Percentiles rank a stretch among this genome's conserved stretches.
phyloP scores from a whole-genome alignment of 2,113 vertebrate species.

The Clupea harengus region DNA sequence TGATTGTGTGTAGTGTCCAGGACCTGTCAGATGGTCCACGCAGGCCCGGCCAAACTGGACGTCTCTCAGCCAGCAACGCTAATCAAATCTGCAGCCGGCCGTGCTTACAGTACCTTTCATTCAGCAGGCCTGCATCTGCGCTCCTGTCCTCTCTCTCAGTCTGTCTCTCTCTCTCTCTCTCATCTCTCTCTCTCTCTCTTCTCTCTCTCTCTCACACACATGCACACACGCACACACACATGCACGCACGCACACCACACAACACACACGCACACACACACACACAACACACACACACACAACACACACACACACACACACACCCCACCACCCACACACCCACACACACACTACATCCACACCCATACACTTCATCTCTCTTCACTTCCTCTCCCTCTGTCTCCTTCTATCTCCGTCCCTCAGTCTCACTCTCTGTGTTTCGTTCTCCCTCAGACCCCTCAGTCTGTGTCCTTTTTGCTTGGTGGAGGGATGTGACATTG shows the following conservation, averaged over 20 bases:
- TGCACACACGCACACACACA: neutral
- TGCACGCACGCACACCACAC: neutral
- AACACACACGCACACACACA: conserved; percentile 6
- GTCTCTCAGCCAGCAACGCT: neutral
- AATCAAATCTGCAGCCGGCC: neutral
- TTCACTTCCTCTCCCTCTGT: too few relatives aligned
- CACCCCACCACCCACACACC: too few relatives aligned
- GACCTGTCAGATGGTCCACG: neutral
- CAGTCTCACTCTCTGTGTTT: too few relatives aligned
- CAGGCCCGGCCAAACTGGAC: neutral
- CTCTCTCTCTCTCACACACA: neutral
- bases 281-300: neutral
- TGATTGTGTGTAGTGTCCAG: neutral
- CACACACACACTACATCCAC: neutral
- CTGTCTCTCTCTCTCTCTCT: neutral
- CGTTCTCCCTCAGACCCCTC: too few relatives aligned
- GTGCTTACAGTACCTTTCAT: neutral
- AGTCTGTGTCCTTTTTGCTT: too few relatives aligned
- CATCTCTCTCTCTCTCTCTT: conserved; percentile 3
- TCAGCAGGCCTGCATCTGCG: neutral
- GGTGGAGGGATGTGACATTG: too few relatives aligned
- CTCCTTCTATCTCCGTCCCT: too few relatives aligned
- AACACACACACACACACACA: neutral
- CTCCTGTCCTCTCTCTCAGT: neutral
- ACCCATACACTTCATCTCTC: too few relatives aligned